Evolutionary conservation across 2,797 vertebrate species (phyloP).

Genomic region (Lates japonicus): DNA sequence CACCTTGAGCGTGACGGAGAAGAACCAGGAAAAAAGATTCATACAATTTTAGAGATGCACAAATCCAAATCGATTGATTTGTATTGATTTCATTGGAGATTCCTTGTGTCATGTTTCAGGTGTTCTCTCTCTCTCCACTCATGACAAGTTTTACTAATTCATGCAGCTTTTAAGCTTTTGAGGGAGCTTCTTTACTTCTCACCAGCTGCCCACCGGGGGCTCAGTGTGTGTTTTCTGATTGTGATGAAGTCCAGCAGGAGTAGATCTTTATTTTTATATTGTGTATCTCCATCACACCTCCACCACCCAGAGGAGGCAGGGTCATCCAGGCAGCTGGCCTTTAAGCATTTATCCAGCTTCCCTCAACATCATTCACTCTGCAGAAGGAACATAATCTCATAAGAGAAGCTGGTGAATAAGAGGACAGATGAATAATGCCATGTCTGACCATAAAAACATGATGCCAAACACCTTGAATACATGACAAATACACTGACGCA

Average conservation of each 20-base stretch:
- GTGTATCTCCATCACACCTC: conserved; percentile 59
- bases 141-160: conserved; percentile 59
- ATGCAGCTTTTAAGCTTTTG: conserved; percentile 48
- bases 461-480: neutral
- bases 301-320: conserved; percentile 58
- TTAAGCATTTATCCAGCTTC: conserved; percentile 39
- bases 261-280: conserved; percentile 31
- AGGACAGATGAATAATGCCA: neutral
- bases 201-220: neutral
- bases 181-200: conserved; percentile 7
- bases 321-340: conserved; percentile 47
- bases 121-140: neutral
- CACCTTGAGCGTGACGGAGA: too few species aligned
- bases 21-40: too few species aligned
- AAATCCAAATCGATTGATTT: neutral
- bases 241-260: conserved; percentile 35
- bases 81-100: neutral
- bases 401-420: conserved; percentile 1
- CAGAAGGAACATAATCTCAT: conserved; percentile 9
- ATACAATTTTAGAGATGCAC: neutral
- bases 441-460: too few species aligned
- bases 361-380: conserved; percentile 8
- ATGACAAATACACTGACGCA: neutral
- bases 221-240: conserved; percentile 22
- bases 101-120: neutral